Conservation (phyloP, 2,113 vertebrate species). For the Platycercus adscitus region DNA sequence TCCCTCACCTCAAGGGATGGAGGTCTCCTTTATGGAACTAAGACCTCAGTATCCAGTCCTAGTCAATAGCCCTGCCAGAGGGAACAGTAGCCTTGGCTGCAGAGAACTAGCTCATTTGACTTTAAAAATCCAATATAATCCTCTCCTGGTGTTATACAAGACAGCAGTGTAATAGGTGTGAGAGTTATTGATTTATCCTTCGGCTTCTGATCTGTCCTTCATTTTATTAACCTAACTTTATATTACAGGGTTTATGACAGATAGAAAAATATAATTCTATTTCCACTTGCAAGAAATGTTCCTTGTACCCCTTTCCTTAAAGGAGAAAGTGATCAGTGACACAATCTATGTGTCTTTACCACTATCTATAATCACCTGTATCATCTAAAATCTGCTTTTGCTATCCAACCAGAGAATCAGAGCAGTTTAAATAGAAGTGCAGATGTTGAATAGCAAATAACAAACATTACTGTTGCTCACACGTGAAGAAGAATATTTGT, state of each 20-base stretch:
- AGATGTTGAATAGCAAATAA: background rate
- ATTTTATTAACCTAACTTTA: conserved; percentile 41
- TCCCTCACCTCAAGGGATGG: background rate
- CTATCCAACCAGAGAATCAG: background rate
- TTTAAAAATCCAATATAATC: background rate
- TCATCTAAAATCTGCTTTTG: background rate
- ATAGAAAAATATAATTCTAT: conserved; percentile 33
- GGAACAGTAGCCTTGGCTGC: background rate
- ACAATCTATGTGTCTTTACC: background rate
- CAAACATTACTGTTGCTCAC: background rate
- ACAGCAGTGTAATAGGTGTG: background rate
- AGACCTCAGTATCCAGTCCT: background rate
- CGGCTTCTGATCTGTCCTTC: conserved; percentile 27
- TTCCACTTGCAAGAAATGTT: background rate
- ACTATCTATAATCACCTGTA: background rate
- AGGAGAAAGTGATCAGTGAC: background rate
- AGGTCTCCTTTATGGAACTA: background rate
- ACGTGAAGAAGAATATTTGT: background rate
- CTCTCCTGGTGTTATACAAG: background rate
- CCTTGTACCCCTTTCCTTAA: background rate
- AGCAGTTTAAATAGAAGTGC: background rate
- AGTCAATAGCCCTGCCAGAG: background rate
- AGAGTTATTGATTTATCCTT: conserved; percentile 53
- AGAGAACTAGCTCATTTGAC: background rate
- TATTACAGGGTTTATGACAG: background rate